Base-by-base conservation (phyloP, 1,140 invertebrate species). In the Drosophila bocki region DNA sequence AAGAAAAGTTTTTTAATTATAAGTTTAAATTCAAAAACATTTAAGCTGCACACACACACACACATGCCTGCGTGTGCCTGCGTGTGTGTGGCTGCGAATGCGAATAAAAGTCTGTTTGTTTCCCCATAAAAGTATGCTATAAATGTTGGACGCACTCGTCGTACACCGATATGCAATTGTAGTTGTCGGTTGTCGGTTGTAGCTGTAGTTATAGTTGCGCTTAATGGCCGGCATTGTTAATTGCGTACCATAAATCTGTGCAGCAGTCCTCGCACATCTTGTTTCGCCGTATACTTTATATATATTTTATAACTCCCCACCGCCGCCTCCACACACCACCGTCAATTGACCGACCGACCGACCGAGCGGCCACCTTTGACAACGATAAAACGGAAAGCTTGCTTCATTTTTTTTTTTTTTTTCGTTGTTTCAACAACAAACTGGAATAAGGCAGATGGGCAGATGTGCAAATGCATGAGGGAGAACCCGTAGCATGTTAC, bases 21-120 rank as follows among this genome's bases (percentile, higher is more conserved):
- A 88, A 88, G 85, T 88, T 88, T 88, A 88, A 88, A 88, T 90
- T 88, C 84, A 84, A 88, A 88, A 88, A 90, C 85, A 90, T 88
- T 90, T 88, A 88, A 88, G 84, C 75, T 59, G 53, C 37, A 22
- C n/a, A 7, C 13, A n/a, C 22, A 53, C 37, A 35, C 22, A 22
- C 22, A 22, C 37, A 35, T 53, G 26, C n/a, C 29, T 65, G 17
- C 51, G 11, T 63, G 51, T 53, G 26, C n/a, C 29, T 65, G 17
- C 51, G 11, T 63, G 51, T 56, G 84, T 77, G 56, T 50, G 82
- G 60, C 69, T 80, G 80, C 65, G 64, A 68, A 77, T 80, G 70
- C 54, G 84, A 75, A 86, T 86, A 83, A 86, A 86, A 88, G 81
- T 75, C 83, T 70, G 71, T 82, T 82, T 87, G 83, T 90, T 90